Conservation (phyloP, 1,140 invertebrate genomes). For the Pollicipes pollicipes region DNA sequence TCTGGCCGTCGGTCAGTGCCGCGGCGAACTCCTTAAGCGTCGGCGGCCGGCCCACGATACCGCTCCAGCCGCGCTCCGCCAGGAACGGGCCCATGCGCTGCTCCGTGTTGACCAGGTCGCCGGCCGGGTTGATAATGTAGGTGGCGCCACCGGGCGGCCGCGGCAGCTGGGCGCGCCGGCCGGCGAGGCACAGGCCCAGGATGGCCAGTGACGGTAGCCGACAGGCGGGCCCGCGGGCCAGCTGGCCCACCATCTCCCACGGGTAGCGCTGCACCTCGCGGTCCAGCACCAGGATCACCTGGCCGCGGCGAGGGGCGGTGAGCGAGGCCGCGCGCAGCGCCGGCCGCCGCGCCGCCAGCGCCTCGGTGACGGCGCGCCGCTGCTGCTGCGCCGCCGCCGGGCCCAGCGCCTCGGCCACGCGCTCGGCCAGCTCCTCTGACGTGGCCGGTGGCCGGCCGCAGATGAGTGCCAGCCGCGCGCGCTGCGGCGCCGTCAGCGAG, state of each 20-base stretch:
- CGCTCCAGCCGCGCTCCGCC: neutral
- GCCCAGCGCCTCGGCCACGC: neutral
- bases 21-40: neutral
- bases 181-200: neutral
- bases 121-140: slow-evolving; percentile 1
- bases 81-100: neutral
- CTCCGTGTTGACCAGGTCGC: neutral
- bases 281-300: slow-evolving; percentile 1
- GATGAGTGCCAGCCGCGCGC: neutral
- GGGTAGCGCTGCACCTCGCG: neutral
- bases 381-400: neutral
- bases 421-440: neutral
- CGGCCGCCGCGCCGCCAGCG: neutral
- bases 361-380: neutral
- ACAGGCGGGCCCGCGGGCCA: neutral
- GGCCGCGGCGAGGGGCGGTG: neutral
- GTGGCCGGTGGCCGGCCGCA: neutral
- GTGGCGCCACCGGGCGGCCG: neutral
- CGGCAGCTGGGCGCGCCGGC: neutral
- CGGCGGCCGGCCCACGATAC: neutral
- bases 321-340: slow-evolving; percentile 10
- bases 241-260: neutral
- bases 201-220: neutral
- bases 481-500: neutral
- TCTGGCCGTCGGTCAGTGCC: neutral